phyloP scores from a whole-genome alignment of 2,113 vertebrate genomes.

The Eurypyga helias region DNA sequence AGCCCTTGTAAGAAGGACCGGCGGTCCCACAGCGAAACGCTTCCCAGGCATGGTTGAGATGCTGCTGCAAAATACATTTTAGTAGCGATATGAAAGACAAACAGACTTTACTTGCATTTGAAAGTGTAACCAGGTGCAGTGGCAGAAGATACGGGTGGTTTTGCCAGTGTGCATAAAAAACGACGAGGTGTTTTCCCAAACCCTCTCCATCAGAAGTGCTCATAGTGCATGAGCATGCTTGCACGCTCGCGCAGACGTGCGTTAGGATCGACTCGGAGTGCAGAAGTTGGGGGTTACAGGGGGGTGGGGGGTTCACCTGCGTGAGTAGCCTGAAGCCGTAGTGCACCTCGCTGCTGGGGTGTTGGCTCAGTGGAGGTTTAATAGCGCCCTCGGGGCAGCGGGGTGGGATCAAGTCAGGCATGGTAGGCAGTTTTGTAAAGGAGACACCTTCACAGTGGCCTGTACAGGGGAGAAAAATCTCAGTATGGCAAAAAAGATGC shows the following conservation, averaged over 20 bases:
- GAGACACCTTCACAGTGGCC: background rate
- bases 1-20: background rate
- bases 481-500: background rate
- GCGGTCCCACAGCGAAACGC: too few relatives aligned
- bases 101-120: background rate
- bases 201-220: background rate
- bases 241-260: background rate
- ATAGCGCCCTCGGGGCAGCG: background rate
- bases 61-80: conserved; percentile 53
- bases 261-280: background rate
- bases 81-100: background rate
- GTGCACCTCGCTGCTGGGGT: background rate
- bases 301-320: background rate
- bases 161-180: background rate
- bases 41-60: background rate
- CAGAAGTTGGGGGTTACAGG: background rate
- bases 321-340: background rate
- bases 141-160: background rate
- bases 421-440: background rate
- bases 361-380: background rate
- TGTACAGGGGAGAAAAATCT: background rate
- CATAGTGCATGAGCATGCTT: too few relatives aligned
- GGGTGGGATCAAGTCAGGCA: background rate
- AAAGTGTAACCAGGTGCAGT: background rate
- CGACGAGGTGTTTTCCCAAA: background rate